Base-by-base conservation (phyloP, 1,140 invertebrate genomes). In the Nasonia vitripennis region DNA sequence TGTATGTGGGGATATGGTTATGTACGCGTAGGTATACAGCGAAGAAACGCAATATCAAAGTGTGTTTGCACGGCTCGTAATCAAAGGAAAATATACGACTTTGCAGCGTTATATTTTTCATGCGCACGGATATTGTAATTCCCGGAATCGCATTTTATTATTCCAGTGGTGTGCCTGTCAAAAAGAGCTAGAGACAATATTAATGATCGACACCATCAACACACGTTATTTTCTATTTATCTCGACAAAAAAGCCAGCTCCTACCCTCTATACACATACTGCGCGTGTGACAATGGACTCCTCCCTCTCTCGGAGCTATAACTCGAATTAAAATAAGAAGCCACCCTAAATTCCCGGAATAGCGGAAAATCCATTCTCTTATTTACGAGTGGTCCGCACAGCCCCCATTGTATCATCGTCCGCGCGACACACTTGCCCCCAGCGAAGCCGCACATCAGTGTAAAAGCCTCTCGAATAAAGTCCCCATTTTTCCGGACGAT, bases 401-500 rank as follows among this genome's bases (percentile, higher is more conserved):
- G 34, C 34, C 17, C 55, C 55, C 55, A 20, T 20, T 62, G 20
- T 62, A 62, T 62, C 55, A 7, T 62, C 70, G 11, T 48, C 81
- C 27, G 0, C 27, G 27, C 27, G 27, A 55, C 77, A 48, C 74
- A 14, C 48, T 14, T 51, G 14, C 55, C 6, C 17, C 17, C 17
- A 5, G 71, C 41, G 34, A 55, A 78, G 34, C 37, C 79, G 67
- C 75, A 27, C 48, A 78, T 78, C 70, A 31, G 73, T 17, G 31
- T 45, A 68, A 81, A 78, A 74, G 55, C 80, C 70, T 74, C 68
- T 27, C n/a, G 62, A 80, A 70, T 80, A 80, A 80, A 41, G 20
- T 68, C 12, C 55, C 78, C 78, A 80, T 80, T 80, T 79, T 80
- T 80, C 78, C 78, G 20, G 78, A 5, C 78, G 62, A 80, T 48